These are phyloP conservation scores for Philopedon plagiatum DNA, from an alignment of 2,888 invertebrate genomes.

Conservation along the genomic window DNA sequence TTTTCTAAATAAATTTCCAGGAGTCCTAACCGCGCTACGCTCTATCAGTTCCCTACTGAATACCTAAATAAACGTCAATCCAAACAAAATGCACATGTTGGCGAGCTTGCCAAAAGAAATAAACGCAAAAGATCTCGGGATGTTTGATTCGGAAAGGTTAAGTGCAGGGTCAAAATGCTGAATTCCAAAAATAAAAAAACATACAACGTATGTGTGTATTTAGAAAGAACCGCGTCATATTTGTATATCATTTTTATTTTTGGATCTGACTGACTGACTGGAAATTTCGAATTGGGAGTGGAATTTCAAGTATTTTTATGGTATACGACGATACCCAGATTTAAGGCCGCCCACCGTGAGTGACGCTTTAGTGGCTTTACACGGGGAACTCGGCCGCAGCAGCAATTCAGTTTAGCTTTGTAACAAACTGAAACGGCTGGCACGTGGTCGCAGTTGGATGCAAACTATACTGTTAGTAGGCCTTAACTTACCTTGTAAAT, in stretches of 20 bases:
- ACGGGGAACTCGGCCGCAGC: too few species aligned
- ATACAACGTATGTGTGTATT: background rate
- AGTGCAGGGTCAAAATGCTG: slow-evolving; percentile 39
- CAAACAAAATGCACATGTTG: slow-evolving; percentile 14
- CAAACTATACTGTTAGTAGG: too few species aligned
- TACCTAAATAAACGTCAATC: slow-evolving; percentile 13
- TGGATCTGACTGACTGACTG: background rate
- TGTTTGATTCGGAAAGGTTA: slow-evolving; percentile 32
- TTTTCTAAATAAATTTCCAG: too few species aligned
- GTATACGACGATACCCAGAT: too few species aligned
- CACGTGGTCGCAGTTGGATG: too few species aligned
- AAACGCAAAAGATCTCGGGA: slow-evolving; percentile 19
- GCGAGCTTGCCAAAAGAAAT: slow-evolving; percentile 29
- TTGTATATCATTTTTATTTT: slow-evolving; percentile 24
- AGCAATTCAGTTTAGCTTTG: too few species aligned
- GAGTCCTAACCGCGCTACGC: too few species aligned
- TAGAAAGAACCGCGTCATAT: background rate
- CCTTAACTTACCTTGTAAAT: too few species aligned
- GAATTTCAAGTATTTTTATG: background rate
- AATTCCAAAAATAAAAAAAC: slow-evolving; percentile 27
- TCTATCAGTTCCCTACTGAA: background rate
- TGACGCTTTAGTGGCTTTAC: too few species aligned
- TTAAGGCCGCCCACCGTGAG: too few species aligned
- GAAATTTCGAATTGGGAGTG: too few species aligned
- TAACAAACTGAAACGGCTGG: too few species aligned